These are phyloP conservation scores for Ciconia boyciana DNA, from an alignment of 2,113 vertebrate species.

Conservation along the genomic window DNA sequence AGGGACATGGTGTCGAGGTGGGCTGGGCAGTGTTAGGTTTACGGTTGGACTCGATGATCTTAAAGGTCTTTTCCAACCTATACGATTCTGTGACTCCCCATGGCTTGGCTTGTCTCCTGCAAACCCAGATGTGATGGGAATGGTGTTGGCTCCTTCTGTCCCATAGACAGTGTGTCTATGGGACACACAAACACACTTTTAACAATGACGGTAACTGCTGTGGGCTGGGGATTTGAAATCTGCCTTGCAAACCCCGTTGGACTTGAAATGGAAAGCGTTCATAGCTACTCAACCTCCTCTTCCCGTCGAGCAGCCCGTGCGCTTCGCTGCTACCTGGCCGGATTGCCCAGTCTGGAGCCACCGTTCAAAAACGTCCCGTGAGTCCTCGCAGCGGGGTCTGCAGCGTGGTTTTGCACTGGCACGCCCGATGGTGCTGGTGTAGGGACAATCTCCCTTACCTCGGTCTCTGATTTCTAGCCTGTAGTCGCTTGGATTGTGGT, in stretches of 20 bases:
- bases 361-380: fast-evolving
- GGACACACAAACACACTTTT: not conserved
- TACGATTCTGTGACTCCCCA: too few relatives aligned
- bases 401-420: not conserved
- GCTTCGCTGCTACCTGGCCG: not conserved
- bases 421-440: fast-evolving
- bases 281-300: not conserved
- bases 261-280: not conserved
- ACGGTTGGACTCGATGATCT: too few relatives aligned
- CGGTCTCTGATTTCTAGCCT: not conserved
- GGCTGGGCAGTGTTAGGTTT: too few relatives aligned
- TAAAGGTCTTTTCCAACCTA: too few relatives aligned
- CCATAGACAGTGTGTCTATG: not conserved
- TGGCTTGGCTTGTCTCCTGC: not conserved
- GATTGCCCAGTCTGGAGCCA: not conserved
- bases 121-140: not conserved
- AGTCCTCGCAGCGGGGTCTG: not conserved
- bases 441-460: not conserved
- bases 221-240: not conserved
- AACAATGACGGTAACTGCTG: fast-evolving
- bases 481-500: not conserved
- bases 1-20: too few relatives aligned
- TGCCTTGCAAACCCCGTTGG: not conserved
- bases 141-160: not conserved
- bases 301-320: fast-evolving